Conservation (phyloP, 2,888 invertebrate species). For the Automeris io region DNA sequence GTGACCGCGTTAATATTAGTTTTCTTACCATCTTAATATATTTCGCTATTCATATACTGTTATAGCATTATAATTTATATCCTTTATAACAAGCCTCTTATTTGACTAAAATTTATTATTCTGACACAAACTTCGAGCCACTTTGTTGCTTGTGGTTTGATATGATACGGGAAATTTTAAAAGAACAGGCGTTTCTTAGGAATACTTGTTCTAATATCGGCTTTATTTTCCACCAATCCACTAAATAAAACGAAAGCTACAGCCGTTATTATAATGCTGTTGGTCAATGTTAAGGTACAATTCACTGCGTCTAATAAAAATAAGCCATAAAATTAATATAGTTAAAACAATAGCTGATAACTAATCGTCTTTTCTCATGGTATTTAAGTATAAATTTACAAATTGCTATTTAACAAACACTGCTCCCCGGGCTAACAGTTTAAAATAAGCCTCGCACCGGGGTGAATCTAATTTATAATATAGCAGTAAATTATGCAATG, state of each 20-base stretch:
- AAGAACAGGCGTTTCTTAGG: too few species aligned
- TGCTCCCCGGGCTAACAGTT: constrained; percentile 33
- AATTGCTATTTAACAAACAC: constrained; percentile 44
- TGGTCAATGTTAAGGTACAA: constrained; percentile 18
- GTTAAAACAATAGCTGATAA: constrained; percentile 25
- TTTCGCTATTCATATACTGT: too few species aligned
- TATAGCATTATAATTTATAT: too few species aligned
- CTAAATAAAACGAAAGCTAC: not conserved
- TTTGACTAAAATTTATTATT: too few species aligned
- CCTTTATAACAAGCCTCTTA: too few species aligned
- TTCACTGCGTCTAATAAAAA: constrained; percentile 19
- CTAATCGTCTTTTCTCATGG: constrained; percentile 27
- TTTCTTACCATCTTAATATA: too few species aligned
- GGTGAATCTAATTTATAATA: constrained; percentile 49
- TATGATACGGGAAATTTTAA: too few species aligned
- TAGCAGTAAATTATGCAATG: constrained; percentile 52
- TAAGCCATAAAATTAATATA: constrained; percentile 22
- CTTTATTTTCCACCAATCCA: too few species aligned
- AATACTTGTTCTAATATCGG: too few species aligned
- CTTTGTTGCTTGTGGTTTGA: too few species aligned
- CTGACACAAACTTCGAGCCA: too few species aligned
- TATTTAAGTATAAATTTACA: constrained; percentile 35
- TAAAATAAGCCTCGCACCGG: constrained; percentile 36
- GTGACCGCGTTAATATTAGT: too few species aligned
- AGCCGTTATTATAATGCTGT: constrained; percentile 13